Conservation (phyloP, 2,888 invertebrate genomes). For the Alitta virens region DNA sequence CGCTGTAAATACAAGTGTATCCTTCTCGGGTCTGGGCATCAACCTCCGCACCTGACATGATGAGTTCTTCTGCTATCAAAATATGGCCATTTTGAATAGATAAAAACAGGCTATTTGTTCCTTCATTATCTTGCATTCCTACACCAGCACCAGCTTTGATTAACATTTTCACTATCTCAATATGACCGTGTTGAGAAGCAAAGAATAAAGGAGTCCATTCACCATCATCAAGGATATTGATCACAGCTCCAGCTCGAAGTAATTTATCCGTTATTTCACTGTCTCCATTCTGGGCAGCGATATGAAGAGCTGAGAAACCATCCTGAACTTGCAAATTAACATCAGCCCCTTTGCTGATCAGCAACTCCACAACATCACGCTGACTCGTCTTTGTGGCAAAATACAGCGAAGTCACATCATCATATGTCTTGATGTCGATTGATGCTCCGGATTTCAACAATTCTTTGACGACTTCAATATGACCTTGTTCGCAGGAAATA, state of each 20-base stretch:
- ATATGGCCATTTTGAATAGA: slow-evolving; percentile 36
- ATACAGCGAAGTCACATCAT: slow-evolving; percentile 29
- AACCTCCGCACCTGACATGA: slow-evolving; percentile 28
- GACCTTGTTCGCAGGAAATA: slow-evolving; percentile 29
- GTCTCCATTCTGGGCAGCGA: slow-evolving; percentile 32
- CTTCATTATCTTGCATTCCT: slow-evolving; percentile 23
- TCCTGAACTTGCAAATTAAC: slow-evolving; percentile 27
- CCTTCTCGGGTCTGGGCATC: slow-evolving; percentile 26
- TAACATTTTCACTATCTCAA: slow-evolving; percentile 23
- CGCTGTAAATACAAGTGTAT: slow-evolving; percentile 30
- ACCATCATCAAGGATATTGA: slow-evolving; percentile 31
- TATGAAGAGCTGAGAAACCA: slow-evolving; percentile 33
- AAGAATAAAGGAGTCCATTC: slow-evolving; percentile 34
- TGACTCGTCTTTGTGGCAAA: slow-evolving; percentile 30
- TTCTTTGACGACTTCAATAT: slow-evolving; percentile 23
- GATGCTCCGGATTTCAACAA: slow-evolving; percentile 27
- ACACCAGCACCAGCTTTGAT: slow-evolving; percentile 26
- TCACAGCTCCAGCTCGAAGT: slow-evolving; percentile 26
- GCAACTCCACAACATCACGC: slow-evolving; percentile 21
- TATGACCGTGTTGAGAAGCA: slow-evolving; percentile 32
- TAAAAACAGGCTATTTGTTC: slow-evolving; percentile 27
- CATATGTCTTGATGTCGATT: slow-evolving; percentile 27
- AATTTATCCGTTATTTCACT: slow-evolving; percentile 27
- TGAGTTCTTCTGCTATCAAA: slow-evolving; percentile 29
- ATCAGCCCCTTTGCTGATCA: slow-evolving; percentile 27